Evolutionary conservation across 2,888 invertebrate genomes (phyloP).

Genomic region (Cephus spinipes): DNA sequence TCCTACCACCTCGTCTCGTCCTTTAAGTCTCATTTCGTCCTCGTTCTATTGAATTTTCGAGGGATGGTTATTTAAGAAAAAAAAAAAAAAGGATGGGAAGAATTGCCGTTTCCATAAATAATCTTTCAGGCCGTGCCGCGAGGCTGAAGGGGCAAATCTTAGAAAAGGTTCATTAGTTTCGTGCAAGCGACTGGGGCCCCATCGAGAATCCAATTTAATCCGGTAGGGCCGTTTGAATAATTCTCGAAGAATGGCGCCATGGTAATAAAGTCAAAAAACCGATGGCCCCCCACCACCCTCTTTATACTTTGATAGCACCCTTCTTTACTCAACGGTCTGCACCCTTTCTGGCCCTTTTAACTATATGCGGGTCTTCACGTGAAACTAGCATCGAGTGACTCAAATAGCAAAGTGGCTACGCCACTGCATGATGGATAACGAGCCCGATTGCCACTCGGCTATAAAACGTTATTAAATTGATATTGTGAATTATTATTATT

Average conservation of each 20-base stretch:
- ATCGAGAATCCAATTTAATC: conserved; percentile 33
- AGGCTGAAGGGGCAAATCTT: neutral
- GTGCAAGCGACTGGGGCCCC: conserved; percentile 11
- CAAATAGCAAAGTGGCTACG: neutral
- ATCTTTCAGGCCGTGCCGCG: neutral
- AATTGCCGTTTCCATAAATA: neutral
- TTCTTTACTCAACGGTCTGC: neutral
- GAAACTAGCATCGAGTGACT: neutral
- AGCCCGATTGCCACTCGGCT: neutral
- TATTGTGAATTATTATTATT: conserved; percentile 52
- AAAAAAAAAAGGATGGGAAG: neutral
- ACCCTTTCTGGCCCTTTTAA: neutral
- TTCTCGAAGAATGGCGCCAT: conserved; percentile 39
- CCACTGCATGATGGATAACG: neutral
- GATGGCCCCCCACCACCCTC: conserved; percentile 1
- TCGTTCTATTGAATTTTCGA: neutral
- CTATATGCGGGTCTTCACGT: neutral
- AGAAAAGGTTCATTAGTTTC: conserved; percentile 18
- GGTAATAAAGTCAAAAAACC: conserved; percentile 40
- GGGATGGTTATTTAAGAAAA: neutral
- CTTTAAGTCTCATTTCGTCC: neutral
- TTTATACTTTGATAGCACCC: neutral
- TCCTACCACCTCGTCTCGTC: neutral
- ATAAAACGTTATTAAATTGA: conserved; percentile 48
- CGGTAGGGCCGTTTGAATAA: conserved; percentile 41